These are phyloP conservation scores for Geotrupes spiniger DNA, from an alignment of 2,888 invertebrate species.

Conservation along the genomic window DNA sequence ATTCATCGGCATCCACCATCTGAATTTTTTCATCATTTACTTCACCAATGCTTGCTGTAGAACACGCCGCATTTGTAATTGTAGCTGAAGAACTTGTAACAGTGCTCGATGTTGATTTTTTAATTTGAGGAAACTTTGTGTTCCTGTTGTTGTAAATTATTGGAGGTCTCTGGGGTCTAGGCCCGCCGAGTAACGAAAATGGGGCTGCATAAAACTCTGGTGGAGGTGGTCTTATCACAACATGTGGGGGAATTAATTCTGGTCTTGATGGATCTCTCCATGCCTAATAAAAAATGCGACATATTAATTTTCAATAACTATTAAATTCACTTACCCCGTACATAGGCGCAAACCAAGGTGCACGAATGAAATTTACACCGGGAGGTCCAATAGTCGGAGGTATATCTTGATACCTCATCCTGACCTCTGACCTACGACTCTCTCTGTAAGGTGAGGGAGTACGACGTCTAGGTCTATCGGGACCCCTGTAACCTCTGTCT, in stretches of 20 bases:
- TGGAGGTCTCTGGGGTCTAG: background rate
- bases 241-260: background rate
- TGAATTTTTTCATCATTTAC: too few species aligned
- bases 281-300: background rate
- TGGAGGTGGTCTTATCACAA: background rate
- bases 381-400: background rate
- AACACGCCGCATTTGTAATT: too few species aligned
- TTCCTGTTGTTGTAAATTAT: constrained; percentile 3
- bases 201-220: background rate
- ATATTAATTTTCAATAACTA: background rate
- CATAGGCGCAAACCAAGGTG: background rate
- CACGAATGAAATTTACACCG: background rate
- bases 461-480: background rate
- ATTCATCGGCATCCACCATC: too few species aligned
- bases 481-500: too few species aligned
- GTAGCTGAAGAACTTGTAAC: too few species aligned
- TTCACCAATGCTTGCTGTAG: too few species aligned
- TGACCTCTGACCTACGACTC: background rate
- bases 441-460: constrained; percentile 1
- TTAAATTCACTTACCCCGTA: too few species aligned
- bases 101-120: too few species aligned
- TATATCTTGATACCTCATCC: background rate
- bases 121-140: background rate
- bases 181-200: background rate
- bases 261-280: background rate